phyloP scores from a whole-genome alignment of 2,888 invertebrate species.

The Stenchaetothrips biformis region DNA sequence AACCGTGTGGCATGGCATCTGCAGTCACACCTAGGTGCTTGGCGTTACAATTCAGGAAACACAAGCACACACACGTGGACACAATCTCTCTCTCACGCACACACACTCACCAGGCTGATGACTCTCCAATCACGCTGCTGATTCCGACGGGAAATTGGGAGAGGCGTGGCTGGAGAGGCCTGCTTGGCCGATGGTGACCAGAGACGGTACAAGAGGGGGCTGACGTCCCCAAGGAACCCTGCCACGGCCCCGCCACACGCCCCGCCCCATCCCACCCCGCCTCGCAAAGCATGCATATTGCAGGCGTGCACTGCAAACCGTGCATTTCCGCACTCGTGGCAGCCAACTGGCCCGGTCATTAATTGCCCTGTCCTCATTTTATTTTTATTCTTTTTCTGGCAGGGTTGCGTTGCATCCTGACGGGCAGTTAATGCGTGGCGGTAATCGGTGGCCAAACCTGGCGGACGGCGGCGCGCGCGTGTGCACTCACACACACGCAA shows the following conservation, averaged over 20 bases:
- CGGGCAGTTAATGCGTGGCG: not conserved
- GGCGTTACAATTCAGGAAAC: too few relatives aligned
- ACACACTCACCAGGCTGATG: not conserved
- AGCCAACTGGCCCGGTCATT: not conserved
- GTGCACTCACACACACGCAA: not conserved
- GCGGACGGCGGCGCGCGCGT: not conserved
- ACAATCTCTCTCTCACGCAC: too few relatives aligned
- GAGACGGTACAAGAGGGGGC: not conserved
- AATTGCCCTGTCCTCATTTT: not conserved
- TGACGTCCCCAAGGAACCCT: not conserved
- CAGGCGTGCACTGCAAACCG: not conserved
- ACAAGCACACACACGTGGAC: too few relatives aligned
- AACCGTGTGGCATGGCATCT: too few relatives aligned
- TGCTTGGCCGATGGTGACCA: not conserved
- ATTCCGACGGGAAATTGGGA: conserved; percentile 10
- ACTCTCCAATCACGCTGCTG: conserved; percentile 9
- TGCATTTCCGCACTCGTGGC: not conserved
- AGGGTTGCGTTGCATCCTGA: not conserved
- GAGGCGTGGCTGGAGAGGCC: not conserved
- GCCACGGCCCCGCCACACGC: not conserved
- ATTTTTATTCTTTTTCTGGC: not conserved
- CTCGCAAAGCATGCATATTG: not conserved
- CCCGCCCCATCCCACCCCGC: too few relatives aligned
- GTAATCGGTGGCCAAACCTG: not conserved
- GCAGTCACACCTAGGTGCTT: too few relatives aligned